These are phyloP conservation scores for Meda fulgida DNA, from an alignment of 2,797 vertebrate species.

Conservation along the genomic window DNA sequence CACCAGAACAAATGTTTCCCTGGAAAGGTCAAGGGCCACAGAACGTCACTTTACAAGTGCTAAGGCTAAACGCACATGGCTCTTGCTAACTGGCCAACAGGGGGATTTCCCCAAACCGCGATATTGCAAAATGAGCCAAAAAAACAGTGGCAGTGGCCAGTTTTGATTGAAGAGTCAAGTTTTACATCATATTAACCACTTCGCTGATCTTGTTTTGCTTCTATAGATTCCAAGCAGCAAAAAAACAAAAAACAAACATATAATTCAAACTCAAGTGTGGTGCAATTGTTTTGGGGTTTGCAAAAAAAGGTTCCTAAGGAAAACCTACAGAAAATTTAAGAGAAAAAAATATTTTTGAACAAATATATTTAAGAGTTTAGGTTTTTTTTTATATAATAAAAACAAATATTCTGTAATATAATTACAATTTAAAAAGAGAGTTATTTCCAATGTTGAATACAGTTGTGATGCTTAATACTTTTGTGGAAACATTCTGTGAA, in stretches of 20 bases:
- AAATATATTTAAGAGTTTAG: too few relatives aligned
- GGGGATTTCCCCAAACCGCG: conserved; percentile 40
- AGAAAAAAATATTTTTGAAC: too few relatives aligned
- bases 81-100: conserved; percentile 19
- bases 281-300: background rate
- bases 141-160: background rate
- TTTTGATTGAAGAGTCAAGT: background rate
- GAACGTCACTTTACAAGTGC: conserved; percentile 57
- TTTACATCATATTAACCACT: background rate
- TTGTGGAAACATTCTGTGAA: too few relatives aligned
- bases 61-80: conserved; percentile 27
- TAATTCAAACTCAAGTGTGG: background rate
- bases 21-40: conserved; percentile 83
- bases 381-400: too few relatives aligned
- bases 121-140: conserved; percentile 21
- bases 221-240: background rate
- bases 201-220: background rate
- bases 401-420: too few relatives aligned
- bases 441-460: too few relatives aligned
- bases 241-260: background rate
- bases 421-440: too few relatives aligned
- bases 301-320: background rate
- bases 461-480: too few relatives aligned
- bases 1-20: conserved; percentile 81
- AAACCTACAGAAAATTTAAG: too few relatives aligned